Percentiles rank a stretch among this genome's conserved stretches.
phyloP scores from a whole-genome alignment of 1,140 invertebrate genomes.

The Apolygus lucorum region DNA sequence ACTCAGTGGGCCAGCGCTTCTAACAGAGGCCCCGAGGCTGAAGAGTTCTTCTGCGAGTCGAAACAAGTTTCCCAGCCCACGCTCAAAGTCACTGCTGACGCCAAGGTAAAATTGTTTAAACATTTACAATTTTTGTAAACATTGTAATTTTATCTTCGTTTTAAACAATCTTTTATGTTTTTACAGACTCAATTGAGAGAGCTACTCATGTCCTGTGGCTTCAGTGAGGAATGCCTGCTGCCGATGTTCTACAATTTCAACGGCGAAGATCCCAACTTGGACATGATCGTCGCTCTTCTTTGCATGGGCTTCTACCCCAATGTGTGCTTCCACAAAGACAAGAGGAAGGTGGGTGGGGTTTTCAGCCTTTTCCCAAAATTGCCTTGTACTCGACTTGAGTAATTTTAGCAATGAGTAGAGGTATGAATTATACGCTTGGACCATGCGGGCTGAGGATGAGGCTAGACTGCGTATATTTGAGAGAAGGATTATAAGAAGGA shows the following conservation, averaged over 20 bases:
- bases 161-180: constrained; percentile 18
- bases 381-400: too few species aligned
- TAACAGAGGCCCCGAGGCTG: constrained; percentile 65
- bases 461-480: too few species aligned
- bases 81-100: constrained; percentile 81
- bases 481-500: too few species aligned
- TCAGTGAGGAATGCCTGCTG: constrained; percentile 77
- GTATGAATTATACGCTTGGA: too few species aligned
- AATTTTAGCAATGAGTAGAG: too few species aligned
- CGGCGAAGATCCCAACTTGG: constrained; percentile 69
- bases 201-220: constrained; percentile 69
- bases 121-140: background rate
- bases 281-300: constrained; percentile 75
- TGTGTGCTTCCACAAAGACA: constrained; percentile 91
- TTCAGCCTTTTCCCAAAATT: too few species aligned
- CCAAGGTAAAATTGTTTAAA: constrained; percentile 51
- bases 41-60: constrained; percentile 78
- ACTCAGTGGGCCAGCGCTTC: constrained; percentile 76
- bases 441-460: too few species aligned
- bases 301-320: constrained; percentile 92
- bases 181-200: constrained; percentile 73
- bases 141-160: constrained; percentile 2
- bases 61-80: constrained; percentile 83
- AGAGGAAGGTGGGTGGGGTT: constrained; percentile 58
- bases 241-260: constrained; percentile 64